Evolutionary conservation across 2,797 vertebrate species (phyloP).

Genomic region (Denticeps clupeoides): DNA sequence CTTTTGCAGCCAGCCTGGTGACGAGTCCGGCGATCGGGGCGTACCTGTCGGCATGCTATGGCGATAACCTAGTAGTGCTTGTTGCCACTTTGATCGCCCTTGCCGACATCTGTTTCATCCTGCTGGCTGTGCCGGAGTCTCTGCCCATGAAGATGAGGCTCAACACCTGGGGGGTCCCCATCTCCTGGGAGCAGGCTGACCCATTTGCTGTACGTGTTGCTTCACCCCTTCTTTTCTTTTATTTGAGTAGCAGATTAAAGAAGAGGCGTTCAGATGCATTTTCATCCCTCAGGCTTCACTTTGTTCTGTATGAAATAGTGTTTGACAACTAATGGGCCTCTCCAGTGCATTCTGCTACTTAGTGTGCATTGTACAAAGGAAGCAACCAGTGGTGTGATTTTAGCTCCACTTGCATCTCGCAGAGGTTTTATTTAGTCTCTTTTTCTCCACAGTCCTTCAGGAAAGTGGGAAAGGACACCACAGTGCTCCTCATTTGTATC

Average conservation of each 20-base stretch:
- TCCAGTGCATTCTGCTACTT: no score
- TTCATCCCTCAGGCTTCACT: no score
- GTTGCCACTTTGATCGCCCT: conserved; percentile 76
- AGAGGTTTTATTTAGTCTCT: no score
- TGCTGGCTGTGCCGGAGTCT: conserved; percentile 84
- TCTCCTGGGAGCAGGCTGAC: conserved; percentile 89
- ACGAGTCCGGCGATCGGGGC: conserved; percentile 89
- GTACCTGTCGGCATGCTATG: conserved; percentile 74
- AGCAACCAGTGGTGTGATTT: no score
- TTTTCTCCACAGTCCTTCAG: conserved; percentile 68
- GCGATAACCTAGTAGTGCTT: conserved; percentile 78
- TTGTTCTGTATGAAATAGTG: no score
- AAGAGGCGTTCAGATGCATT: no score
- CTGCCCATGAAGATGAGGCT: conserved; percentile 83
- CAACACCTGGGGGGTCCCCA: conserved; percentile 73
- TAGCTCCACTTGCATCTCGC: no score
- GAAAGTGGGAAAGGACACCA: conserved; percentile 81
- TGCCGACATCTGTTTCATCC: conserved; percentile 82
- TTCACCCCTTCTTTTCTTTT: no score
- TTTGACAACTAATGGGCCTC: no score
- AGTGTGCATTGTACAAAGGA: no score
- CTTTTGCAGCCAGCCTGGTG: conserved; percentile 86
- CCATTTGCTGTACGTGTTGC: conserved; percentile 80
- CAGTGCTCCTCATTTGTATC: conserved; percentile 77
- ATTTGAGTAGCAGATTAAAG: no score